phyloP scores from a whole-genome alignment of 2,113 vertebrate species.

The Spilogale gracilis region DNA sequence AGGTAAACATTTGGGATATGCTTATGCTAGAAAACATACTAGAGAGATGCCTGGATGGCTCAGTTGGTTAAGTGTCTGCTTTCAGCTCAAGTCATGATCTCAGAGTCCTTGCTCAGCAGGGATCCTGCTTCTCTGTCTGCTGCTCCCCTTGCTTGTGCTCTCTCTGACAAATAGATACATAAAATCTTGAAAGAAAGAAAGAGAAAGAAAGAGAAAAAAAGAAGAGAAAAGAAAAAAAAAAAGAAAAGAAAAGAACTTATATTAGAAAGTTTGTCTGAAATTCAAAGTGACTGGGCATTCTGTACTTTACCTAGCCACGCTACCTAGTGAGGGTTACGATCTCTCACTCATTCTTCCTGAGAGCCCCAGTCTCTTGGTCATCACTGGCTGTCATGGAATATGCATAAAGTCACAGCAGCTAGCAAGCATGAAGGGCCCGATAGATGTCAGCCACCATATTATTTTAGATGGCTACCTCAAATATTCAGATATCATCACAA shows the following conservation, averaged over 20 bases:
- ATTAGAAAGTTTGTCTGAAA: neutral
- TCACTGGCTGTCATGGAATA: neutral
- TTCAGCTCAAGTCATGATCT: too few relatives aligned
- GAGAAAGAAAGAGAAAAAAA: too few relatives aligned
- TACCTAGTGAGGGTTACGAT: neutral
- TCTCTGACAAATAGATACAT: too few relatives aligned
- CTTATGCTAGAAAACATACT: neutral
- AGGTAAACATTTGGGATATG: neutral
- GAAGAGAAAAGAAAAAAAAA: too few relatives aligned
- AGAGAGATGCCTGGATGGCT: too few relatives aligned
- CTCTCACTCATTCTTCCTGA: neutral
- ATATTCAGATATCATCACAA: neutral
- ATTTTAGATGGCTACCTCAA: neutral
- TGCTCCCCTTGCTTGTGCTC: too few relatives aligned
- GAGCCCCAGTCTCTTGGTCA: neutral
- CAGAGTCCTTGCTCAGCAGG: too few relatives aligned
- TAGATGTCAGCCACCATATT: neutral
- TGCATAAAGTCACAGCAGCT: neutral
- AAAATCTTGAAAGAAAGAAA: too few relatives aligned
- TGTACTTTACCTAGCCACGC: neutral
- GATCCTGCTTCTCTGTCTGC: too few relatives aligned
- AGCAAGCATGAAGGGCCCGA: accelerated
- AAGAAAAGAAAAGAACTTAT: too few relatives aligned
- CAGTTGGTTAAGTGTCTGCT: too few relatives aligned
- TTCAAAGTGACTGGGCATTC: neutral